These are phyloP conservation scores for Meandrusa payeni DNA, from an alignment of 2,888 invertebrate species.

Conservation along the genomic window DNA sequence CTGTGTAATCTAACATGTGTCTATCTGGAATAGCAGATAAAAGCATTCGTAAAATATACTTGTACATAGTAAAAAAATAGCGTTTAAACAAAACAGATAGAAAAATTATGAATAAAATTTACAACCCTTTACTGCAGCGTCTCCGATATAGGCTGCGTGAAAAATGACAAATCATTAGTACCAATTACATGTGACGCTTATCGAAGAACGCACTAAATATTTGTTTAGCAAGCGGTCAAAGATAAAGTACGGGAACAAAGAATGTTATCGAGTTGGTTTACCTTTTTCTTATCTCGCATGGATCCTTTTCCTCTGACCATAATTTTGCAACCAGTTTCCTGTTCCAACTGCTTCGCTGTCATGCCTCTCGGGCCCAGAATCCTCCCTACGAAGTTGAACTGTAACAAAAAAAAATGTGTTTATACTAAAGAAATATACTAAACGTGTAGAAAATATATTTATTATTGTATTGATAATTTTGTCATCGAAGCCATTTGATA, in stretches of 20 bases:
- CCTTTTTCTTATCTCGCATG: constrained; percentile 99
- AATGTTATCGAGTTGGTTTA: constrained; percentile 62
- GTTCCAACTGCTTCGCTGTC: constrained; percentile 99
- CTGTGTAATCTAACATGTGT: no score
- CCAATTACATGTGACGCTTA: constrained; percentile 6
- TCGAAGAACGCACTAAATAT: constrained; percentile 10
- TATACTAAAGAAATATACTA: no score
- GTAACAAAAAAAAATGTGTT: constrained; percentile 73
- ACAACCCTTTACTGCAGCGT: constrained; percentile 13
- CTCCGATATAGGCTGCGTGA: constrained; percentile 16
- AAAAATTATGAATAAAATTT: neutral
- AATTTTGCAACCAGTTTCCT: constrained; percentile 99
- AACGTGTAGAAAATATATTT: no score
- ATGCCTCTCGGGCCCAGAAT: constrained; percentile 99
- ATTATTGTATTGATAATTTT: no score
- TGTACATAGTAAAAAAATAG: no score
- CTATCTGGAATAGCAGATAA: no score
- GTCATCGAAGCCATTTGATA: no score
- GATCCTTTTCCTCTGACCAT: constrained; percentile 99
- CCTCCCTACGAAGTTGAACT: constrained; percentile 99
- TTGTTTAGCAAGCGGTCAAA: constrained; percentile 5
- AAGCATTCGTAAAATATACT: no score
- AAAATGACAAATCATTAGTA: constrained; percentile 17
- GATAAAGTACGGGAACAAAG: constrained; percentile 19
- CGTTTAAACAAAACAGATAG: neutral